These are phyloP conservation scores for Myanophis thanlyinensis DNA, from an alignment of 2,113 vertebrate species.

Conservation along the genomic window DNA sequence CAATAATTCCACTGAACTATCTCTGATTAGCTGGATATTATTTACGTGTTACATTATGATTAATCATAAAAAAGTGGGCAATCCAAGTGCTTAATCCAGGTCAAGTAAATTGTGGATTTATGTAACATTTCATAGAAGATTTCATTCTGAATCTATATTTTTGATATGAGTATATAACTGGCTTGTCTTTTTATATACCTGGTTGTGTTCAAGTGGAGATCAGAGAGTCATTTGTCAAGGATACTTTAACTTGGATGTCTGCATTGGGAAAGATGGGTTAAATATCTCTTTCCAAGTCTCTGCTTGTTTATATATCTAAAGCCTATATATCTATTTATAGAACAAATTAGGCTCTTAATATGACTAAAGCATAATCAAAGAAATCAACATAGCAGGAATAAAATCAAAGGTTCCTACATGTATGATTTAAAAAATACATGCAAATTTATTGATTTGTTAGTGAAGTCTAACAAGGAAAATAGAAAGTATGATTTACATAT, in stretches of 20 bases:
- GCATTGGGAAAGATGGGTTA: background rate
- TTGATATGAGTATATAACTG: background rate
- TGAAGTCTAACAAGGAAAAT: background rate
- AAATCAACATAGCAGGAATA: background rate
- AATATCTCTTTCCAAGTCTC: background rate
- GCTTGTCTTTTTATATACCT: background rate
- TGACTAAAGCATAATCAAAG: background rate
- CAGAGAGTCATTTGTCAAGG: background rate
- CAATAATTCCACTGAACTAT: background rate
- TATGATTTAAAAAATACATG: background rate
- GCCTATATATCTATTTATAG: background rate
- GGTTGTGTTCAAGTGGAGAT: background rate
- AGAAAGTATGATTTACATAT: background rate
- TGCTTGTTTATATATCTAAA: background rate
- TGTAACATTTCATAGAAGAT: background rate
- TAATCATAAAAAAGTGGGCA: background rate
- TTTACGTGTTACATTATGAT: background rate
- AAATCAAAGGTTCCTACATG: background rate
- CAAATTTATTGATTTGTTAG: background rate
- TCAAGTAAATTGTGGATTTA: background rate
- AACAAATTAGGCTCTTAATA: background rate
- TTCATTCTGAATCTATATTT: background rate
- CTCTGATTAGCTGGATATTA: background rate
- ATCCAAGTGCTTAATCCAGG: background rate
- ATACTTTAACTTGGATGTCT: background rate